phyloP scores from a whole-genome alignment of 2,888 invertebrate genomes.

The Rhagonycha fulva region DNA sequence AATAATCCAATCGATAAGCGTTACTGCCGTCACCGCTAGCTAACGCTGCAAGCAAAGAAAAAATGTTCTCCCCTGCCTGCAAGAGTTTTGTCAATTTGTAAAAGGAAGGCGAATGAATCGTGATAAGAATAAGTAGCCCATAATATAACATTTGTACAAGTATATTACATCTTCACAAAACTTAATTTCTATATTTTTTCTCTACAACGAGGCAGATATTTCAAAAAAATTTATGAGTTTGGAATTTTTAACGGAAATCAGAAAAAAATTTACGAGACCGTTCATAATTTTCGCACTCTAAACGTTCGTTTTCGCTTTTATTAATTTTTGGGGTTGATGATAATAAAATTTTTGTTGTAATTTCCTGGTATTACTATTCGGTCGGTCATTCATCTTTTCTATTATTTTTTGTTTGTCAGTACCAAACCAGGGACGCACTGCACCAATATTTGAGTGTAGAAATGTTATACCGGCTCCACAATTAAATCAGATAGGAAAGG shows the following conservation, averaged over 20 bases:
- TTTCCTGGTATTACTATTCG: background rate
- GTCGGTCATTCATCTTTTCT: background rate
- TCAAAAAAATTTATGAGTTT: background rate
- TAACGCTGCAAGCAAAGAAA: background rate
- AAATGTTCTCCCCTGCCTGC: background rate
- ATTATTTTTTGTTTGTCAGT: background rate
- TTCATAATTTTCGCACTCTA: background rate
- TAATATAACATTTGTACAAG: background rate
- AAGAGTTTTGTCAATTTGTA: background rate
- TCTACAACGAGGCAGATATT: background rate
- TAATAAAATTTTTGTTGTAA: background rate
- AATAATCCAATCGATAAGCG: background rate
- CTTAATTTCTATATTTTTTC: background rate
- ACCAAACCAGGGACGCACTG: background rate
- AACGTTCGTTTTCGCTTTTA: background rate
- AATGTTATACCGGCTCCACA: too few relatives aligned
- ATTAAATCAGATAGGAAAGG: too few relatives aligned
- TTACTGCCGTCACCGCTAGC: background rate
- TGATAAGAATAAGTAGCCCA: background rate
- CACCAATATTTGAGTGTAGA: too few relatives aligned
- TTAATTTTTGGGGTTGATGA: background rate
- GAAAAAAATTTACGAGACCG: background rate
- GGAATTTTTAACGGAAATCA: background rate
- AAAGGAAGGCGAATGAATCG: background rate
- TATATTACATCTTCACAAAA: background rate